Conservation (phyloP, 2,888 invertebrate species). For the Phytoseiulus persimilis region DNA sequence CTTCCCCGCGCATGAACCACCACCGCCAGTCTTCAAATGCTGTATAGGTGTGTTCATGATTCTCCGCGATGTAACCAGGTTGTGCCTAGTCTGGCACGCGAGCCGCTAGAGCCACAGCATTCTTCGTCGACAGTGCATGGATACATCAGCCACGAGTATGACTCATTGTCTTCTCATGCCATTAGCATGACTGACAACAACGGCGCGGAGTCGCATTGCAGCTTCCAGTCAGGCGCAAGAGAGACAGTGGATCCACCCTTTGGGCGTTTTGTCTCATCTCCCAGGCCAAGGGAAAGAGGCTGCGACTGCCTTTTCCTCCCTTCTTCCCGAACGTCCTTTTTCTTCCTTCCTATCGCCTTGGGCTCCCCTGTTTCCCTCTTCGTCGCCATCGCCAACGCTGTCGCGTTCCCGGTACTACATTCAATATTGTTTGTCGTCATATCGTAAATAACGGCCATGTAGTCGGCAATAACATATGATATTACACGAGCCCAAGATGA, state of each 20-base stretch:
- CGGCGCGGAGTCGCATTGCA: background rate
- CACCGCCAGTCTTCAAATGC: background rate
- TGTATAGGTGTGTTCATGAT: background rate
- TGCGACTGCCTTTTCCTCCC: background rate
- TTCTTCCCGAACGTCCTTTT: background rate
- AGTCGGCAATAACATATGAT: background rate
- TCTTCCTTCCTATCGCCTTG: background rate
- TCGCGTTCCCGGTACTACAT: background rate
- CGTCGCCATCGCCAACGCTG: background rate
- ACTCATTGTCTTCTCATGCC: background rate
- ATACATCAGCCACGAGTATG: background rate
- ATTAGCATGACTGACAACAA: background rate
- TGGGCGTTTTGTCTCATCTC: background rate
- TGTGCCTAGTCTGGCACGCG: background rate
- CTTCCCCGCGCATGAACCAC: background rate
- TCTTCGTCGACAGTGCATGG: background rate
- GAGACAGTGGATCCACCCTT: background rate
- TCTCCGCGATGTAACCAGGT: background rate
- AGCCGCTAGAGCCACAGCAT: background rate
- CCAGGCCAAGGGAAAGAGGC: background rate
- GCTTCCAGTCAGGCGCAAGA: background rate
- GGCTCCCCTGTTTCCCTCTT: background rate
- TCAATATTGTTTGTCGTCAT: background rate
- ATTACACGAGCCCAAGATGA: background rate
- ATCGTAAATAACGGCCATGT: background rate